Evolutionary conservation across 2,113 vertebrate species (phyloP).

Genomic region (Bubalus kerabau): DNA sequence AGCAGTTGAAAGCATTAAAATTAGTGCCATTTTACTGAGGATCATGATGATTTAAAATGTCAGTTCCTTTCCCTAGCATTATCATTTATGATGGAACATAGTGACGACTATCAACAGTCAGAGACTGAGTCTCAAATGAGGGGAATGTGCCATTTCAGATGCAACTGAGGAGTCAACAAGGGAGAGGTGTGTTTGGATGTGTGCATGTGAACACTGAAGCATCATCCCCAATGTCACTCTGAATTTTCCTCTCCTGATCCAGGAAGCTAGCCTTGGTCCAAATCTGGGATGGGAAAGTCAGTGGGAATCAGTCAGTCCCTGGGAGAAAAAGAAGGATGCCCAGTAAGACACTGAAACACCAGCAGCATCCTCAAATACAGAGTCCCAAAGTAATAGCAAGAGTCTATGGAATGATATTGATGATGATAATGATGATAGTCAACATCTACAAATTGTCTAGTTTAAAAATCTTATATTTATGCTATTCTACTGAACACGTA

Average conservation of each 20-base stretch:
- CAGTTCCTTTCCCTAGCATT: constrained; percentile 70
- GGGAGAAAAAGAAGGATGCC: not conserved
- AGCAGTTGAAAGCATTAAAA: constrained; percentile 78
- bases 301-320: not conserved
- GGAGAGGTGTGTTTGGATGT: not conserved
- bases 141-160: not conserved
- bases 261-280: not conserved
- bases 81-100: constrained; percentile 72
- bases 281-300: not conserved
- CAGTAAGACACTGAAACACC: not conserved
- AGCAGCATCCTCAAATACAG: not conserved
- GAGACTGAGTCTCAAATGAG: not conserved
- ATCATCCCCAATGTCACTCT: not conserved
- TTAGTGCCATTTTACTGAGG: constrained; percentile 78
- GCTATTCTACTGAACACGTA: not conserved
- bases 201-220: not conserved
- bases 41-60: constrained; percentile 80
- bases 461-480: not conserved
- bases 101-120: constrained; percentile 42
- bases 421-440: not conserved
- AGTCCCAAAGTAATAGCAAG: not conserved
- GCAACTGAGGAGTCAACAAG: not conserved
- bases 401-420: accelerated
- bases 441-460: accelerated
- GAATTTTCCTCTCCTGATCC: not conserved